phyloP scores from a whole-genome alignment of 2,888 invertebrate genomes.

The Odontomyia ornata region DNA sequence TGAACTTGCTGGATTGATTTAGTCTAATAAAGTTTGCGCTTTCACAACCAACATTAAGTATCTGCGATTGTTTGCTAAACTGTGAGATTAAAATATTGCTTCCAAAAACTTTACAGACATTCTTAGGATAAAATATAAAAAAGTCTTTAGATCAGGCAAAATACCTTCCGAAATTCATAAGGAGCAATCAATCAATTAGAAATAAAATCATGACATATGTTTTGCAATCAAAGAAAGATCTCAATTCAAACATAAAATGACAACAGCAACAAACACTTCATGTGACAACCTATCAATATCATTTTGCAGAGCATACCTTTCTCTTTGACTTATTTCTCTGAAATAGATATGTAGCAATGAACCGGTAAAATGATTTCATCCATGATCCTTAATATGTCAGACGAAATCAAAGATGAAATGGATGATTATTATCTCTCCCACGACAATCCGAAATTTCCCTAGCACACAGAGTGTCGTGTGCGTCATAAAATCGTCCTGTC shows the following conservation, averaged over 20 bases:
- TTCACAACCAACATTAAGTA: too few relatives aligned
- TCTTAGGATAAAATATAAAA: too few relatives aligned
- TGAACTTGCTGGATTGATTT: too few relatives aligned
- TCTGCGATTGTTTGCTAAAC: too few relatives aligned
- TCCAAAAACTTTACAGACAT: too few relatives aligned
- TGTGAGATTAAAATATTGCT: too few relatives aligned
- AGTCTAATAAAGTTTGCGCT: too few relatives aligned
- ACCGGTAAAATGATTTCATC: slow-evolving; percentile 9
- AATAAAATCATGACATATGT: slow-evolving; percentile 26
- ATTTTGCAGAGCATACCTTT: neutral
- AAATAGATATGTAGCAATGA: neutral
- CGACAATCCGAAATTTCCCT: slow-evolving; percentile 6
- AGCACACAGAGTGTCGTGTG: neutral
- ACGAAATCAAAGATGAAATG: slow-evolving; percentile 16
- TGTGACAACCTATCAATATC: slow-evolving; percentile 36
- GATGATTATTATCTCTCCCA: neutral
- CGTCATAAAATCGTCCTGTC: slow-evolving; percentile 39
- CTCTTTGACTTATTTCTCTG: neutral
- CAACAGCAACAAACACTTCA: slow-evolving; percentile 11
- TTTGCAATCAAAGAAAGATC: slow-evolving; percentile 37
- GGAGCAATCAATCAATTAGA: slow-evolving; percentile 34
- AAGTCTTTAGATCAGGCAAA: too few relatives aligned
- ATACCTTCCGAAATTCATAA: neutral
- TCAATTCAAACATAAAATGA: neutral
- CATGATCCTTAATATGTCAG: neutral